Percentiles rank a stretch among this genome's conserved stretches.
Conservation (phyloP, 2,113 vertebrate species). For the Raja brachyura region DNA sequence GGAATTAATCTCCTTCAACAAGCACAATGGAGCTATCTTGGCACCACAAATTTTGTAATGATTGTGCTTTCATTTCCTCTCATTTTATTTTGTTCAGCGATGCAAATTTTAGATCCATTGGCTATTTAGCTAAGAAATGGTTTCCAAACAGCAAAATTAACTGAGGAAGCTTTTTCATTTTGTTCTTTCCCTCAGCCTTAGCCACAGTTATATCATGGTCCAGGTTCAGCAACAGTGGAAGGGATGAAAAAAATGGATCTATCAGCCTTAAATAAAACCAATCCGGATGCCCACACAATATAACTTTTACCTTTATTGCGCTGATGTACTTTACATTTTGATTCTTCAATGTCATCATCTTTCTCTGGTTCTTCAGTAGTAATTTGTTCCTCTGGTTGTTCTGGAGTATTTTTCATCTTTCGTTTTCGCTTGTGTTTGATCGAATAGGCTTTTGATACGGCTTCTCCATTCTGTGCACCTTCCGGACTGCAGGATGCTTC, state of each 20-base stretch:
- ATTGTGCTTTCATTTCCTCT: background rate
- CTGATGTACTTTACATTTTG: background rate
- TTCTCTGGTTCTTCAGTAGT: background rate
- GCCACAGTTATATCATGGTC: background rate
- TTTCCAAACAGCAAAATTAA: background rate
- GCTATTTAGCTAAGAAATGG: background rate
- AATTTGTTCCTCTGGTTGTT: background rate
- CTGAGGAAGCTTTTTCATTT: background rate
- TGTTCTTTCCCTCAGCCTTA: background rate
- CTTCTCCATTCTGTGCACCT: conserved; percentile 41
- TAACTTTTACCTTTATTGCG: conserved; percentile 1
- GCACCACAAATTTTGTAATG: background rate
- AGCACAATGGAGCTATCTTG: background rate
- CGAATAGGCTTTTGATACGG: conserved; percentile 44
- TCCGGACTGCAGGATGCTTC: conserved; percentile 55
- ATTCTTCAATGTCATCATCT: background rate
- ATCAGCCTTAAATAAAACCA: background rate
- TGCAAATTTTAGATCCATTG: background rate
- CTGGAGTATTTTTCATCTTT: conserved; percentile 50
- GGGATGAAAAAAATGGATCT: background rate
- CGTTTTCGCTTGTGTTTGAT: conserved; percentile 52
- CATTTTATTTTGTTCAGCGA: background rate
- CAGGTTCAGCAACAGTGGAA: background rate
- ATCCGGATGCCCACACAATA: background rate
- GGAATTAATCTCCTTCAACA: background rate